These are phyloP conservation scores for Odontothrips loti DNA, from an alignment of 2,888 invertebrate species.

Conservation along the genomic window DNA sequence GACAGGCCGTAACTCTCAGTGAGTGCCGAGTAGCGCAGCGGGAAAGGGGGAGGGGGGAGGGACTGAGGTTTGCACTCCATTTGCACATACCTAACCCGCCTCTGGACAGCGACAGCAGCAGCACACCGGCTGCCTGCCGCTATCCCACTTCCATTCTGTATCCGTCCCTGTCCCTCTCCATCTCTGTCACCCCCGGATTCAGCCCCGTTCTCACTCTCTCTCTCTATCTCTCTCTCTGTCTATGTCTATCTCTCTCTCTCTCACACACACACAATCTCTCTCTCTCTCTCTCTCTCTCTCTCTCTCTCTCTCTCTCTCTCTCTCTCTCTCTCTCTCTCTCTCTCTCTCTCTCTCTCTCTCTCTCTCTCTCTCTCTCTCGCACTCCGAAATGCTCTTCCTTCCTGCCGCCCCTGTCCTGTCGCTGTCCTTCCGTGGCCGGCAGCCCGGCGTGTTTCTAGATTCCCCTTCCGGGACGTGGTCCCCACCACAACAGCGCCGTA, in stretches of 20 bases:
- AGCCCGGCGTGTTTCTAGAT: no score
- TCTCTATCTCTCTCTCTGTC: no score
- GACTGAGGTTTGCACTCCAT: constrained; percentile 3
- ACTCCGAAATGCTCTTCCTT: no score
- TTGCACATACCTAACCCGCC: not conserved
- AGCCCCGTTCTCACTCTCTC: not conserved
- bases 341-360: not conserved
- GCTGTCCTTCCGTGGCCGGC: no score
- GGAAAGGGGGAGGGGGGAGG: not conserved
- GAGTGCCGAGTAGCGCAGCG: no score
- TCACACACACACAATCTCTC: not conserved
- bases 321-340: not conserved
- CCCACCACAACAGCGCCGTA: no score
- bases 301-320: not conserved
- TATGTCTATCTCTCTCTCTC: not conserved
- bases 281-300: not conserved
- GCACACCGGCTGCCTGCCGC: not conserved
- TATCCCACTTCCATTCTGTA: not conserved
- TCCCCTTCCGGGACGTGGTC: no score
- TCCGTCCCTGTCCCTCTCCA: not conserved
- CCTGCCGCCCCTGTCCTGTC: no score
- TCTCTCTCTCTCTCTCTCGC: not conserved
- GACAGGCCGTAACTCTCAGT: not conserved
- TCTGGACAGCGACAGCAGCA: not conserved
- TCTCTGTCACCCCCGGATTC: not conserved